Evolutionary conservation across 1,140 invertebrate genomes (phyloP).

Genomic region (Tetraneura akinire): DNA sequence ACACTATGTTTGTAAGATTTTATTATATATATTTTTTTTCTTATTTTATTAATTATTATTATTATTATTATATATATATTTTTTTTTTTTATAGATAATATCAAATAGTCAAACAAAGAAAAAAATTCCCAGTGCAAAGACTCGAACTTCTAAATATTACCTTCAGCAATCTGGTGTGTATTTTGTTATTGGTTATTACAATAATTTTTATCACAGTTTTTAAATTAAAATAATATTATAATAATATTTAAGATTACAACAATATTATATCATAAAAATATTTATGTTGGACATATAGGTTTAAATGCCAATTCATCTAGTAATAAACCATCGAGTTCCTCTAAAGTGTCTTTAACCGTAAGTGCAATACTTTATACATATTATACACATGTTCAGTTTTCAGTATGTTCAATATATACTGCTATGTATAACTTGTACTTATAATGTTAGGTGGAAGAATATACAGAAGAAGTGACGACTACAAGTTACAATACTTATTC

Average conservation of each 20-base stretch:
- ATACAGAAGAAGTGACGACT: conserved; percentile 61
- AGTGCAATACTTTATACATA: neutral
- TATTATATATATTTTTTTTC: neutral
- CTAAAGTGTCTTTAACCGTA: conserved; percentile 1
- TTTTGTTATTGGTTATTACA: neutral
- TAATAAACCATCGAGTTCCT: neutral
- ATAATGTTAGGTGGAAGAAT: conserved; percentile 58
- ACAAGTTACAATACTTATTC: conserved; percentile 54
- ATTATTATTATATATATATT: neutral
- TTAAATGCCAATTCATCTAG: neutral
- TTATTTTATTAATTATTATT: neutral
- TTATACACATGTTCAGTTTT: neutral
- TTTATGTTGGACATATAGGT: neutral
- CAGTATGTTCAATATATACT: neutral
- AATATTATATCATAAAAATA: too few relatives aligned
- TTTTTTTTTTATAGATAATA: conserved; percentile 2
- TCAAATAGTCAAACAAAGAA: conserved; percentile 35
- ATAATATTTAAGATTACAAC: too few relatives aligned
- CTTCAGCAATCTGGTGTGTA: neutral
- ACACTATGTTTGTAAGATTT: conserved; percentile 42
- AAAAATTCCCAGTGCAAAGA: neutral
- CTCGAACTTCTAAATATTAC: neutral
- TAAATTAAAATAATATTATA: too few relatives aligned
- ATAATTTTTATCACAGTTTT: too few relatives aligned
- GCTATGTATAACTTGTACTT: neutral